Percentiles rank a stretch among this genome's conserved stretches.
Conservation (phyloP, 1,140 invertebrate genomes). For the Pectinophora gossypiella region DNA sequence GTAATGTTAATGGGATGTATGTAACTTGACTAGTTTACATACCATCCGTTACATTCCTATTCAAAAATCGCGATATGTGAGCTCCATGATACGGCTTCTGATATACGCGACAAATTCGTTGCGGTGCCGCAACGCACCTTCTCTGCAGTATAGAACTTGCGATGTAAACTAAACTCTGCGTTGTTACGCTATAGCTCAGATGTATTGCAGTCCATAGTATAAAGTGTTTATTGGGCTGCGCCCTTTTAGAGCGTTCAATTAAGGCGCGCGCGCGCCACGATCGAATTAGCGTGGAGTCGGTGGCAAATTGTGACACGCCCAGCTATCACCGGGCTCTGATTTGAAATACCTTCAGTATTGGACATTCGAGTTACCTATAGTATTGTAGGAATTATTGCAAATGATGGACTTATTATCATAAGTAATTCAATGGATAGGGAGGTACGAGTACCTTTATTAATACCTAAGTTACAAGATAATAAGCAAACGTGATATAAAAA, state of each 20-base stretch:
- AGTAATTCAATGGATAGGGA: not conserved
- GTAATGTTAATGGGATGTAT: not conserved
- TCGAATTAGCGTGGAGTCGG: constrained; percentile 21
- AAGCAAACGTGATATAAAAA: not conserved
- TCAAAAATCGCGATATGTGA: no score
- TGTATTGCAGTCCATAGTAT: no score
- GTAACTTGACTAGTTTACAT: not conserved
- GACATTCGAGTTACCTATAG: not conserved
- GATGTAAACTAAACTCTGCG: no score
- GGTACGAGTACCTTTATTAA: no score
- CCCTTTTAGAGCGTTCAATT: not conserved
- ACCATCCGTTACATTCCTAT: not conserved
- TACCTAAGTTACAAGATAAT: no score
- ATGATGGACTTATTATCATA: not conserved
- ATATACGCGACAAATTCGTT: no score
- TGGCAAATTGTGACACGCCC: constrained; percentile 32
- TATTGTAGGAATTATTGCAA: not conserved
- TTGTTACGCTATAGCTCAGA: no score
- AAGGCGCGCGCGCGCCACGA: not conserved
- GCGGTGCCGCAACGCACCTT: no score
- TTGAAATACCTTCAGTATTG: not conserved
- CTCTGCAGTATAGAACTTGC: no score
- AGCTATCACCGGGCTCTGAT: not conserved
- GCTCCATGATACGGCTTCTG: no score
- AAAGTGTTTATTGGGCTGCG: not conserved